Base-by-base conservation (phyloP, 2,797 vertebrate species). In the Sitta carolinensis region DNA sequence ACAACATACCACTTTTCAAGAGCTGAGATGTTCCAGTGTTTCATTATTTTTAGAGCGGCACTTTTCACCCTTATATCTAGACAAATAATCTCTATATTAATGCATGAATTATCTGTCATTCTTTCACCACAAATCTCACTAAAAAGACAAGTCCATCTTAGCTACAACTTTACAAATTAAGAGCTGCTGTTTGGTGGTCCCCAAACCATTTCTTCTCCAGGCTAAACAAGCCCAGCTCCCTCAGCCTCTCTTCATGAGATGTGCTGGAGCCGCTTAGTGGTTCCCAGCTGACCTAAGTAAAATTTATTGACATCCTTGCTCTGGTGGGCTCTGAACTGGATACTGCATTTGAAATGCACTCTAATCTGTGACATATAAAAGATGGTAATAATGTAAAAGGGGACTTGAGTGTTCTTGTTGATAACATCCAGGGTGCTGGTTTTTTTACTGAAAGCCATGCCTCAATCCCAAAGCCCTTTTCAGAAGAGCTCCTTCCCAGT, bases 1-100 rank as follows among this genome's bases (percentile, higher is more conserved):
- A n/a, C 11, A 89, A 32, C 0, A 0, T 4, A 34, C 5, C 45
- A 11, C 4, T 1, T 68, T 59, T 77, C 1, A 5, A 25, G 13
- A 23, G 3, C 6, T 66, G 21, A 3, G 32, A 18, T 43, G 3
- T 50, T 76, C 30, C 17, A 38, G 9, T 50, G 5, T 10, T 76
- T 18, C 5, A 18, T 61, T 61, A 40, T 16, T 11, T 63, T 67
- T 58, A 40, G 7, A 38, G 50, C 19, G 22, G n/a, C 43, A 4
- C 1, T 69, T 80, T 50, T 5, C 3, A 13, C 3, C 9, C 3
- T 55, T 62, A 27, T 30, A 50, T 13, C 5, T 43, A 82, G 15
- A 10, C 3, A 68, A 92, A 64, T 13, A 21, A 22, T 18, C 7
- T 81, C 10, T 58, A 6, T 13, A 73, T 79, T 57, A 66, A 64